A percentile compares a stretch with the other conserved stretches of the same genome.
These are phyloP conservation scores for Catharus bicknelli DNA, from an alignment of 2,113 vertebrate genomes.

Conservation along the genomic window DNA sequence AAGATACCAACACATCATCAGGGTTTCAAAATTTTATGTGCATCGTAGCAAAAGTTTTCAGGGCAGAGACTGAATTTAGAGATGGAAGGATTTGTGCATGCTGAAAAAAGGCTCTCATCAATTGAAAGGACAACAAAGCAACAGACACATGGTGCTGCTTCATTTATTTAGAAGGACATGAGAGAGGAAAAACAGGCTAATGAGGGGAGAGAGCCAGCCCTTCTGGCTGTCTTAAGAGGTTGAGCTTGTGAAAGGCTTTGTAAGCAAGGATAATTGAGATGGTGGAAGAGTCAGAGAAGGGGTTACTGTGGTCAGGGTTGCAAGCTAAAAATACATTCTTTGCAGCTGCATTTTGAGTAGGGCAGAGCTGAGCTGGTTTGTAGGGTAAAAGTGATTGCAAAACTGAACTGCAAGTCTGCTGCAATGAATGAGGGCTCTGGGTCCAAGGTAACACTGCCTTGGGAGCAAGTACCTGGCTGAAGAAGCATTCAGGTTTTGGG, in stretches of 20 bases:
- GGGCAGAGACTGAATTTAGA: neutral
- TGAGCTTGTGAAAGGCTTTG: neutral
- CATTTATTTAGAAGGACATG: neutral
- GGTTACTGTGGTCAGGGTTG: conserved; percentile 6
- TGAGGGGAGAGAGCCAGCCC: neutral
- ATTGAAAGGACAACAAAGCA: neutral
- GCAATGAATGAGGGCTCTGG: neutral
- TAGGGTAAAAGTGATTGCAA: neutral
- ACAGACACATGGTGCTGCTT: neutral
- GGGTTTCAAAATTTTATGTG: neutral
- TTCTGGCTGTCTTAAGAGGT: neutral
- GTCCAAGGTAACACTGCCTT: neutral
- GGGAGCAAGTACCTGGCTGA: neutral
- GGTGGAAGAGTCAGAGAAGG: neutral
- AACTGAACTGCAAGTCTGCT: neutral
- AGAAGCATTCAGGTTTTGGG: neutral
- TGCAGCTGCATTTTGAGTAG: conserved; percentile 12
- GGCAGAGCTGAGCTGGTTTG: neutral
- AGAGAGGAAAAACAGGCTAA: neutral
- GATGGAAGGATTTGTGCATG: neutral
- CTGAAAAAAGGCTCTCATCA: neutral
- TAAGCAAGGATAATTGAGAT: neutral
- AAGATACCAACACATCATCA: neutral
- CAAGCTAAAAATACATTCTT: conserved; percentile 43
- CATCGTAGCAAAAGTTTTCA: neutral